A percentile compares a stretch with the other conserved stretches of the same genome.
phyloP scores from a whole-genome alignment of 2,113 vertebrate genomes.

The Terrapene triunguis region DNA sequence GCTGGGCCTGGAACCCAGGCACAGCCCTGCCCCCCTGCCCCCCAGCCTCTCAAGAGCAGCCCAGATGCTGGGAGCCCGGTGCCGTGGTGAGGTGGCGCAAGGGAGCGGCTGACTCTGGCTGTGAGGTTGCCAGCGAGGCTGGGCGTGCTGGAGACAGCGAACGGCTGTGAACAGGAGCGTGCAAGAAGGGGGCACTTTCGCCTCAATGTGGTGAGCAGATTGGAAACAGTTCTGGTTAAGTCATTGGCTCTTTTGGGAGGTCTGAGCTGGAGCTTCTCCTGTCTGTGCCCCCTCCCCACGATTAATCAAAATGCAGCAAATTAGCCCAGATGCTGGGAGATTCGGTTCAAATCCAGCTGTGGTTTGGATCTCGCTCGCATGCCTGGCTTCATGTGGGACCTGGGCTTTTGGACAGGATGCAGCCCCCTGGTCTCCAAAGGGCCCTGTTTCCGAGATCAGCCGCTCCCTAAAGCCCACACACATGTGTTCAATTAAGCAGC shows the following conservation, averaged over 20 bases:
- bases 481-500: slow-evolving; percentile 70
- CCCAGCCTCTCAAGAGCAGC: neutral
- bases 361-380: slow-evolving; percentile 68
- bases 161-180: neutral
- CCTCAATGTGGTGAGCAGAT: slow-evolving; percentile 63
- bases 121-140: neutral
- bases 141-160: neutral
- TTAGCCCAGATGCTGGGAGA: slow-evolving; percentile 76
- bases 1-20: neutral
- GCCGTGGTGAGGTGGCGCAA: neutral
- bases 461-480: slow-evolving; percentile 73
- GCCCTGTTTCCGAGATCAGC: slow-evolving; percentile 70
- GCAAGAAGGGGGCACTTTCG: slow-evolving; percentile 47
- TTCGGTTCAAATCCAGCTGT: slow-evolving; percentile 71
- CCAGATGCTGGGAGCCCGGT: no score
- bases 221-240: slow-evolving; percentile 71
- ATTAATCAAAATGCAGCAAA: slow-evolving; percentile 75
- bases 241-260: slow-evolving; percentile 74
- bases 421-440: slow-evolving; percentile 71
- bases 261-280: slow-evolving; percentile 68
- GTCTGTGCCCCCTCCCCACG: slow-evolving; percentile 69
- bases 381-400: slow-evolving; percentile 73
- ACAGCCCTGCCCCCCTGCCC: neutral
- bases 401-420: slow-evolving; percentile 73
- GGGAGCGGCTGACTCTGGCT: neutral